Evolutionary conservation across 1,140 invertebrate species (phyloP), one percentile per base, ranked within the genome.

Genomic region (Phymastichus coffea): DNA sequence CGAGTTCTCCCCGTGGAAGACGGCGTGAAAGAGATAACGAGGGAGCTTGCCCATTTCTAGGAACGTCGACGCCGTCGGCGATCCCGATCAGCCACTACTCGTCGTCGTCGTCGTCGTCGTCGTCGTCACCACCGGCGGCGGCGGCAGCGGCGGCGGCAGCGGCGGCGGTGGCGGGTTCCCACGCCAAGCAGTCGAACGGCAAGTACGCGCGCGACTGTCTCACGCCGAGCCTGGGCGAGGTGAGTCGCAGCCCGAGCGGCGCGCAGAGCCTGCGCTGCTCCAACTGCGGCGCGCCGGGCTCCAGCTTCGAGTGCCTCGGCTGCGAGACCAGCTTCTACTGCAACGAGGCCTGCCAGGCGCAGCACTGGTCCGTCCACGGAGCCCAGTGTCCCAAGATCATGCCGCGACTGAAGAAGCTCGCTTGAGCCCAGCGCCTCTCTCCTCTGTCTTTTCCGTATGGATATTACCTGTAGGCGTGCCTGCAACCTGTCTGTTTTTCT

Each of bases 381-480:
- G 56, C 61, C 1, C 71, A 64, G 15, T 79, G 76, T 53, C 72
- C 72, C 0, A 78, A 77, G 48, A 75, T 70, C 41, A 78, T 79
- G 75, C 77, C 76, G 20, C 73, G 70, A 33, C 61, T 78, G 2
- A 75, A 77, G 22, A 78, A 78, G 64, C 66, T 79, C 30, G 56
- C 38, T 14, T 73, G 58, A 64, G 23, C 12, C 28, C 6, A n/a
- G n/a, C n/a, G n/a, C n/a, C n/a, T n/a, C n/a, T n/a, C n/a, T n/a
- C n/a, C n/a, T n/a, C n/a, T n/a, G n/a, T n/a, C n/a, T n/a, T n/a
- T n/a, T n/a, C n/a, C n/a, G n/a, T n/a, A n/a, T n/a, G n/a, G n/a
- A n/a, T n/a, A n/a, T n/a, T n/a, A n/a, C n/a, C n/a, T n/a, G n/a
- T n/a, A n/a, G n/a, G n/a, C n/a, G n/a, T n/a, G n/a, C n/a, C n/a